Percentiles rank a stretch among this genome's conserved stretches.
phyloP scores from a whole-genome alignment of 1,140 invertebrate genomes.

The Drosophila auraria region DNA sequence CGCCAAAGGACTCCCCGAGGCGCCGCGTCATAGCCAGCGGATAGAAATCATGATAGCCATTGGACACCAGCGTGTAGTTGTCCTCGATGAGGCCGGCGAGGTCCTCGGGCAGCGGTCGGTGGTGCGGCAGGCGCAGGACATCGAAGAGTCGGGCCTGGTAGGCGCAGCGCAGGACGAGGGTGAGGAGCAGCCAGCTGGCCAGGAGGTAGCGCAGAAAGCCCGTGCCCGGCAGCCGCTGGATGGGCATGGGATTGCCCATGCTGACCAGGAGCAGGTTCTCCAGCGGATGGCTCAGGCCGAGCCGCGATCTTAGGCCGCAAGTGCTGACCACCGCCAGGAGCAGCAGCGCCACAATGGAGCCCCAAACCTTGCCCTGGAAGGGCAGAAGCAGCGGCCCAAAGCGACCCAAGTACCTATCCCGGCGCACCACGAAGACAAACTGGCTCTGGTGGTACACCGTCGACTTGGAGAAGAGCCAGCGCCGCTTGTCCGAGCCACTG shows the following conservation, averaged over 20 bases:
- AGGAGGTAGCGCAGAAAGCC: constrained; percentile 44
- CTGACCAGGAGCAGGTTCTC: constrained; percentile 36
- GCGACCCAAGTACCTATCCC: constrained; percentile 26
- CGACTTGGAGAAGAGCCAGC: constrained; percentile 50
- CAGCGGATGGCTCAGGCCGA: constrained; percentile 25
- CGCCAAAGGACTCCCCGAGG: constrained; percentile 22
- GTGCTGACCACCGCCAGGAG: constrained; percentile 20
- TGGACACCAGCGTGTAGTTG: constrained; percentile 64
- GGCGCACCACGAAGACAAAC: constrained; percentile 61
- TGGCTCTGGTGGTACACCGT: constrained; percentile 59
- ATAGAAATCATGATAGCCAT: constrained; percentile 65
- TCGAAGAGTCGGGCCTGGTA: constrained; percentile 71
- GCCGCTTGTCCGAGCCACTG: constrained; percentile 58
- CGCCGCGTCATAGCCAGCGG: constrained; percentile 22
- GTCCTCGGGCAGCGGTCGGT: constrained; percentile 38
- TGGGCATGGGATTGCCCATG: constrained; percentile 50
- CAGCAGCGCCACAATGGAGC: constrained; percentile 8
- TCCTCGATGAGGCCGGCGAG: constrained; percentile 27
- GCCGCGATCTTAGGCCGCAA: constrained; percentile 4
- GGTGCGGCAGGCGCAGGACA: constrained; percentile 39
- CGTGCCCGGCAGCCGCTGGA: constrained; percentile 9
- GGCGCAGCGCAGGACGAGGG: constrained; percentile 61
- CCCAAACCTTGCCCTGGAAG: constrained; percentile 47
- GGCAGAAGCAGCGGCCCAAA: constrained; percentile 43
- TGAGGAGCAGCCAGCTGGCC: constrained; percentile 55